Conservation (phyloP, 2,797 vertebrate genomes). For the Vespertilio murinus region DNA sequence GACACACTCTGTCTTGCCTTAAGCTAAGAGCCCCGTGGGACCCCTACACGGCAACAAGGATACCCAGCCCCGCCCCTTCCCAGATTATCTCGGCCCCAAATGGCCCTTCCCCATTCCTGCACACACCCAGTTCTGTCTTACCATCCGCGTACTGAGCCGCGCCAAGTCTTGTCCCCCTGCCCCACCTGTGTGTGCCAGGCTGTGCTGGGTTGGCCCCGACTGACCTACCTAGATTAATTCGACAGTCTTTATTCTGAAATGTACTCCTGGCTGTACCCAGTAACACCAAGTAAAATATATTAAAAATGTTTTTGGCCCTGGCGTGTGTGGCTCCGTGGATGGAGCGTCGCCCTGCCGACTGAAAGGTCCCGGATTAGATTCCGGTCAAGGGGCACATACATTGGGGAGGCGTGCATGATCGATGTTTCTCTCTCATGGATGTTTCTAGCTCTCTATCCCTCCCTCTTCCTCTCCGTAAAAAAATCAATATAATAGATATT, state of each 20-base stretch:
- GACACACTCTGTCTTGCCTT: neutral
- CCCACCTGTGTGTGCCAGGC: neutral
- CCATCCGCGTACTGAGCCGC: too few species aligned
- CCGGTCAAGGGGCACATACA: too few species aligned
- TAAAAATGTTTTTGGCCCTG: neutral
- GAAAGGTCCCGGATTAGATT: too few species aligned
- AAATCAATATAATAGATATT: too few species aligned
- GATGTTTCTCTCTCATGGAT: too few species aligned
- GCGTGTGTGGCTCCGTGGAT: too few species aligned
- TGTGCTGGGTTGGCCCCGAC: neutral
- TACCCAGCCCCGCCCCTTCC: neutral
- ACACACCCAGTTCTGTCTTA: neutral
- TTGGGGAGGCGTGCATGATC: too few species aligned
- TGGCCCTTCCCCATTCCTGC: neutral
- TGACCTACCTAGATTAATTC: neutral
- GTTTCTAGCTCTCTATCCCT: too few species aligned
- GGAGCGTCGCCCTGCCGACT: too few species aligned
- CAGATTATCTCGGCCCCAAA: neutral
- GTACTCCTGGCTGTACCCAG: neutral
- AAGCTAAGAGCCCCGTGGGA: neutral
- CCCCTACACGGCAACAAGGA: neutral
- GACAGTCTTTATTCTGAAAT: constrained; percentile 8
- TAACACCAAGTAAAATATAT: constrained; percentile 7
- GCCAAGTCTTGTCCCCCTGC: neutral
- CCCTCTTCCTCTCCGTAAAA: too few species aligned